A percentile compares a stretch with the other conserved stretches of the same genome.
Conservation (phyloP, 1,140 invertebrate genomes). For the Drosophila novamexicana region DNA sequence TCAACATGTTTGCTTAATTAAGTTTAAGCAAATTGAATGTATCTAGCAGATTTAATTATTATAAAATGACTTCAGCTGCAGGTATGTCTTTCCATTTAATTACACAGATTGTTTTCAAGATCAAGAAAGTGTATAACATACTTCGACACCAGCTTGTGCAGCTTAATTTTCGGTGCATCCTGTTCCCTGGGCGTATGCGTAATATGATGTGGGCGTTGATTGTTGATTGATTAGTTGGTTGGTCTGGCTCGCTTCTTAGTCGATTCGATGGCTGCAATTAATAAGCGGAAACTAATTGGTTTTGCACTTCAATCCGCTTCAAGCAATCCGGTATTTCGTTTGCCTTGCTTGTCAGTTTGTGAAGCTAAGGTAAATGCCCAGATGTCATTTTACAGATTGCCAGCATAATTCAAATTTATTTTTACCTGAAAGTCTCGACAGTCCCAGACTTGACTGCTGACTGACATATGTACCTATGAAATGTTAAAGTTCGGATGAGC, state of each 20-base stretch:
- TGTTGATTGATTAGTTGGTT: conserved; percentile 17
- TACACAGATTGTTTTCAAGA: no score
- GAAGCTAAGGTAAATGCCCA: conserved; percentile 11
- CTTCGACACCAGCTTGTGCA: no score
- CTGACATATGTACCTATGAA: not conserved
- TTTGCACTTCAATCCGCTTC: conserved; percentile 8
- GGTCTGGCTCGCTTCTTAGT: not conserved
- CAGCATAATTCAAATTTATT: conserved; percentile 11
- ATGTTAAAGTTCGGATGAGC: not conserved
- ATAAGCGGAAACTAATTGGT: conserved; percentile 43
- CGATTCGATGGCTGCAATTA: conserved; percentile 28
- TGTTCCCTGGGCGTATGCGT: not conserved
- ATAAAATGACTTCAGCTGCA: no score
- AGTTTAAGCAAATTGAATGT: no score
- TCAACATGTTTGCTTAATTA: no score
- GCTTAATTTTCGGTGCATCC: no score
- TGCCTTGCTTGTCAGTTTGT: no score
- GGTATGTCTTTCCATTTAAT: no score
- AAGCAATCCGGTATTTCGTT: not conserved
- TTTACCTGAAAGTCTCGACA: not conserved
- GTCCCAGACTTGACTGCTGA: not conserved
- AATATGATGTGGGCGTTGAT: conserved; percentile 26
- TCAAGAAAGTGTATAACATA: no score
- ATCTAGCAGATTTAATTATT: no score
- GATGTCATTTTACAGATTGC: conserved; percentile 29